Base-by-base conservation (phyloP, 2,888 invertebrate genomes). In the Heliconius hortense region DNA sequence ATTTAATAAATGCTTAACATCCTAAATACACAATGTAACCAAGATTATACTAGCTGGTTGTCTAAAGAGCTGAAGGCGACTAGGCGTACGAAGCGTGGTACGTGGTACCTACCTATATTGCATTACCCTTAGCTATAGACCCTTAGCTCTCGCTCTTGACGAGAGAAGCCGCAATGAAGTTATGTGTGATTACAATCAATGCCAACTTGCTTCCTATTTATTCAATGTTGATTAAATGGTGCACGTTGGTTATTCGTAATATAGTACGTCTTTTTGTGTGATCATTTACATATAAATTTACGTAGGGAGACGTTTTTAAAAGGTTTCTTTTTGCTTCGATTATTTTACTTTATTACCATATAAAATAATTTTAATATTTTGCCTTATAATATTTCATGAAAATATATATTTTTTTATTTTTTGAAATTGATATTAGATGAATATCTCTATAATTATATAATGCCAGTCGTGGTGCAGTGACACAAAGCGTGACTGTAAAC, bases 131-230 rank as follows among this genome's bases (percentile, higher is more conserved):
- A n/a, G 26, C 18, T n/a, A n/a, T n/a, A n/a, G 13, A 24, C n/a
- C 8, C 21, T 26, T 26, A 62, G 60, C 26, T 60, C 39, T 63
- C 11, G 48, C 66, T 73, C 28, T 28, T 67, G 56, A 67, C 64
- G 59, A 67, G 59, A 39, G 59, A 39, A 28, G 28, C 67, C 59
- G 73, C 59, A 67, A 43, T 59, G 43, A 67, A 73, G 28, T 73
- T 73, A 59, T 67, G 43, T 59, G 39, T 67, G 67, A 67, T 67
- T 73, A 60, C 73, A 73, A 73, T 73, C 67, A 73, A 59, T 73
- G 60, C 73, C 21, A 59, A 28, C 21, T 73, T 56, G 59, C 56
- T 35, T 66, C 31, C 56, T 67, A 73, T 73, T 39, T 56, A 56
- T 66, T 48, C 72, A 72, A 72, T 72, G 63, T 73, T 59, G 60